phyloP scores from a whole-genome alignment of 2,113 vertebrate species.

The Hirundichthys speculiger region DNA sequence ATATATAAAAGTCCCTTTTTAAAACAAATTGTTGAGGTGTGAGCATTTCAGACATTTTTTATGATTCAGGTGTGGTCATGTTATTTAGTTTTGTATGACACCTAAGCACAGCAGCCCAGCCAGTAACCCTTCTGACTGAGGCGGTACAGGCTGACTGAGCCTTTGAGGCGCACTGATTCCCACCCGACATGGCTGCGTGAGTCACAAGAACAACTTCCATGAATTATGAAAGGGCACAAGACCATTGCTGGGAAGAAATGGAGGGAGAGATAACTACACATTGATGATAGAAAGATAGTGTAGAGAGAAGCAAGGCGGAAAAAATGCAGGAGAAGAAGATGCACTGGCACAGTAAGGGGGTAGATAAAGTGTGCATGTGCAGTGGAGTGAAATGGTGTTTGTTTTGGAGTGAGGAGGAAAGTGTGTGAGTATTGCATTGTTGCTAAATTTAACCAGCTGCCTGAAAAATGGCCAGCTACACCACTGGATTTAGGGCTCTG shows the following conservation, averaged over 20 bases:
- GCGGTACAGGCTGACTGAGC: constrained; percentile 46
- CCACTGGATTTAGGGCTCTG: constrained; percentile 35
- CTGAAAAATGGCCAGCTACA: constrained; percentile 24
- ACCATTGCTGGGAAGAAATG: constrained; percentile 42
- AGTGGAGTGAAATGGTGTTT: constrained; percentile 59
- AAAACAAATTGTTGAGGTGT: background rate
- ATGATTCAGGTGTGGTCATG: constrained; percentile 26
- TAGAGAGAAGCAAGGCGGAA: constrained; percentile 47
- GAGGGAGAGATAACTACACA: constrained; percentile 41
- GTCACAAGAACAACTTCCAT: constrained; percentile 75
- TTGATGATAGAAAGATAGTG: constrained; percentile 47
- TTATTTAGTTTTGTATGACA: constrained; percentile 39
- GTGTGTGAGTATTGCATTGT: constrained; percentile 10
- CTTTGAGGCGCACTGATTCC: constrained; percentile 70
- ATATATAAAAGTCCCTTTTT: constrained; percentile 12
- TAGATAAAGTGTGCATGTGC: constrained; percentile 44
- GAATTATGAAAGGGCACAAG: constrained; percentile 75
- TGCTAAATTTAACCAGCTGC: constrained; percentile 55
- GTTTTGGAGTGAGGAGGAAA: constrained; percentile 46
- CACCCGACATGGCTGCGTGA: constrained; percentile 65
- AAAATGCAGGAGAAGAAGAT: constrained; percentile 28
- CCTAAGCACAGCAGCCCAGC: constrained; percentile 34
- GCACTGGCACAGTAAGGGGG: constrained; percentile 32
- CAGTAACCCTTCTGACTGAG: constrained; percentile 39
- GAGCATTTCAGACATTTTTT: constrained; percentile 16